A percentile compares a stretch with the other conserved stretches of the same genome.
Conservation (phyloP, 2,797 vertebrate genomes). For the Phoxinus dragarum region DNA sequence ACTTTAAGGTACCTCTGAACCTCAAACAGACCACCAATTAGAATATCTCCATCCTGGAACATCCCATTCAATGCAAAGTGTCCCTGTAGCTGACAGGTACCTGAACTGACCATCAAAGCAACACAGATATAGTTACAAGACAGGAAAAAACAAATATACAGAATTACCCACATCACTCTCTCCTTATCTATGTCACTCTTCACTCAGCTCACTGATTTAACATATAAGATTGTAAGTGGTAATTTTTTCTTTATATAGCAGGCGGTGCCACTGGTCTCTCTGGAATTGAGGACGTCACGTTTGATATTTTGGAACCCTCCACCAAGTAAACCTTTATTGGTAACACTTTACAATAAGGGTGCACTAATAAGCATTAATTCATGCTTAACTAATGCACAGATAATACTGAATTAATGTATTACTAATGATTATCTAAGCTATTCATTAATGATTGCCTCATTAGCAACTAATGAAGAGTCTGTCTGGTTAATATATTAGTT, state of each 20-base stretch:
- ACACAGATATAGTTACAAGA: conserved; percentile 32
- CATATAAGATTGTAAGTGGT: neutral
- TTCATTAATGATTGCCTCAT: too few relatives aligned
- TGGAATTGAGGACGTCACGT: neutral
- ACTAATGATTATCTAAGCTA: too few relatives aligned
- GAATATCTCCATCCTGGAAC: conserved; percentile 69
- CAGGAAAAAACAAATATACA: conserved; percentile 34
- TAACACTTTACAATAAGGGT: too few relatives aligned
- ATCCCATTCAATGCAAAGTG: conserved; percentile 62
- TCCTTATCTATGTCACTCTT: neutral
- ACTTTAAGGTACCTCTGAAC: conserved; percentile 68
- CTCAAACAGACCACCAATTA: conserved; percentile 73
- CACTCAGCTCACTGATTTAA: neutral
- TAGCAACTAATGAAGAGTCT: too few relatives aligned
- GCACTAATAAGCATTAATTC: too few relatives aligned
- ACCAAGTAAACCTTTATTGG: neutral
- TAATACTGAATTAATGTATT: too few relatives aligned
- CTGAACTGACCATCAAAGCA: conserved; percentile 5
- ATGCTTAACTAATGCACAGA: too few relatives aligned
- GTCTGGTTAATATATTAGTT: too few relatives aligned
- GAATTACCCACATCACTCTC: conserved; percentile 54
- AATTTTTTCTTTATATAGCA: neutral
- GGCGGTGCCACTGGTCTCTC: conserved; percentile 1
- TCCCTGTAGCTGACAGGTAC: conserved; percentile 48
- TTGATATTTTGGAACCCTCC: neutral